Conservation (phyloP, 2,797 vertebrate species). For the Synaphobranchus kaupii region DNA sequence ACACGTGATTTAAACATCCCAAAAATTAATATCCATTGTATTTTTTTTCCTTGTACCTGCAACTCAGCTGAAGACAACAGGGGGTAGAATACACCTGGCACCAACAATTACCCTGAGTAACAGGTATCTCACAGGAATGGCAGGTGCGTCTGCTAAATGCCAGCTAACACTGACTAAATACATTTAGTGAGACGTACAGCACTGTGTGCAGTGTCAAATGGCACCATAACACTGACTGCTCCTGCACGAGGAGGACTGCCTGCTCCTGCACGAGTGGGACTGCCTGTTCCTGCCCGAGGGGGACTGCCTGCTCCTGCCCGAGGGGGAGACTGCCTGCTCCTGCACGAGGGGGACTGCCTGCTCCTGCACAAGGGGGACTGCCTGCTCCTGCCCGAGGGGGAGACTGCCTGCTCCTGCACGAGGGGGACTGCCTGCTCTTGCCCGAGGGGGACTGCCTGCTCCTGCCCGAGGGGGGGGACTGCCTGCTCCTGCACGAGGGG, state of each 20-base stretch:
- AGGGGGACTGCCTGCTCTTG: too few species aligned
- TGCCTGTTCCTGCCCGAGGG: too few species aligned
- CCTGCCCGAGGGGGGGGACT: too few species aligned
- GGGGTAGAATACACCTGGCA: constrained; percentile 39
- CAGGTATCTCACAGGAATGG: constrained; percentile 51
- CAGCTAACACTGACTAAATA: constrained; percentile 59
- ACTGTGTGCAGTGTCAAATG: neutral
- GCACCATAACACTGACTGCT: neutral
- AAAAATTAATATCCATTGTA: neutral
- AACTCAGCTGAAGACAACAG: neutral
- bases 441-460: too few species aligned
- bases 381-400: too few species aligned
- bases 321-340: too few species aligned
- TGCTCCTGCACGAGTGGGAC: neutral
- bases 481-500: too few species aligned
- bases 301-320: too few species aligned
- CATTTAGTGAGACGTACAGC: neutral
- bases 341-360: too few species aligned
- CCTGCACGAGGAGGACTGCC: neutral
- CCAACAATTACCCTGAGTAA: constrained; percentile 53
- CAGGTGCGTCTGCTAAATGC: constrained; percentile 64
- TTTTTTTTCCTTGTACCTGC: neutral
- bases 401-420: too few species aligned
- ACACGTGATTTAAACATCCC: neutral
- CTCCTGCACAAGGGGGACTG: too few species aligned